Evolutionary conservation across 2,113 vertebrate genomes (phyloP), one percentile per base, ranked within the genome.

Genomic region (Pituophis catenifer): DNA sequence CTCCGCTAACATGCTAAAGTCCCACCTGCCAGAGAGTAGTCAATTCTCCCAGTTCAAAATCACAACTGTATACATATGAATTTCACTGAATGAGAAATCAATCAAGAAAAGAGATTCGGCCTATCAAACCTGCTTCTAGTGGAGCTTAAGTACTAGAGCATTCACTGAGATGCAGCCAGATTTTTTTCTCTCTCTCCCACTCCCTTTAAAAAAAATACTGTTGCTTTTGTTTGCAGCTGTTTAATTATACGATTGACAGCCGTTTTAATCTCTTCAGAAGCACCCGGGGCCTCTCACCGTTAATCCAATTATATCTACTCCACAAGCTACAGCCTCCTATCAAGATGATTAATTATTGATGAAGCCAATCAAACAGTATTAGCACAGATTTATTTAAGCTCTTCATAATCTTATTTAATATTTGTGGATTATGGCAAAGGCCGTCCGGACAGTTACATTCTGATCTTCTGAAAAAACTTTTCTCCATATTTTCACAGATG

Each of bases 271-370:
- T 99, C 98, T 98, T 99, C 98, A 99, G 99, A 81, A 99, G 98
- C 98, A 97, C 96, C 96, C 95, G 97, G 98, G 97, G 97, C 98
- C 95, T 98, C 98, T 98, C 97, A 97, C 96, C 95, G 95, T 97
- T 99, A 99, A 99, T 99, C 99, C 99, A 99, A 99, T 99, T 99
- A 99, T 97, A 99, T 98, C 98, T 99, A 98, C 98, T 98, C 98
- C 97, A 97, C 97, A 97, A 98, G 98, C 97, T 98, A 98, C 97
- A 96, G 96, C 97, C 97, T 96, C 97, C 97, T 97, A 97, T 98
- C 96, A 96, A 98, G 97, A 98, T 98, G 97, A 98, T 98, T 98
- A 97, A 98, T 98, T 98, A 98, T 97, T 97, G 98, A 99, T 98
- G 98, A 98, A 97, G 96, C 97, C 97, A 98, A 98, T 98, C 98